A percentile compares a stretch with the other conserved stretches of the same genome.
These are phyloP conservation scores for Nothoprocta perdicaria DNA, from an alignment of 2,113 vertebrate species.

Conservation along the genomic window DNA sequence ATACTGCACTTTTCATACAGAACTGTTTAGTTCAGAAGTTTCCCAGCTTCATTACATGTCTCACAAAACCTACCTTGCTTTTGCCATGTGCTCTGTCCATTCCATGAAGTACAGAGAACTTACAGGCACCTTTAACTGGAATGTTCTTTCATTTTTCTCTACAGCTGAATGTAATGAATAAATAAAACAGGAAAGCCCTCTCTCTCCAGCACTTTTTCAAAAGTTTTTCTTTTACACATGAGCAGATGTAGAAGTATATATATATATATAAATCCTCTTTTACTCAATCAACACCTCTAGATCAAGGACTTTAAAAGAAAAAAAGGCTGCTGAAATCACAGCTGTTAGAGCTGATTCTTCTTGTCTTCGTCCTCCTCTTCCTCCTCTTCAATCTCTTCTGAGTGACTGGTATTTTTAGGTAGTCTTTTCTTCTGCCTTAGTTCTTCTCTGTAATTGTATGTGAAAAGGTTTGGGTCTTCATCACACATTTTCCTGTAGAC, in stretches of 20 bases:
- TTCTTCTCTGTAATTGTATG: conserved; percentile 89
- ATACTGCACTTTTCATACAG: neutral
- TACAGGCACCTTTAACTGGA: neutral
- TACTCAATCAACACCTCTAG: neutral
- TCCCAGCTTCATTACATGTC: neutral
- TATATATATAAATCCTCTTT: neutral
- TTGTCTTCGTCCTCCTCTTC: too few species aligned
- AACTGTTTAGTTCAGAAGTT: neutral
- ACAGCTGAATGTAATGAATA: neutral
- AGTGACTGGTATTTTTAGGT: neutral
- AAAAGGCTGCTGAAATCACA: neutral
- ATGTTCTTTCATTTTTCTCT: neutral
- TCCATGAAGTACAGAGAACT: neutral
- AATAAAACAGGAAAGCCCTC: neutral
- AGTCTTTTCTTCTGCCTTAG: conserved; percentile 72
- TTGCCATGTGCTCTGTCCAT: neutral
- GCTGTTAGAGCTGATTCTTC: neutral
- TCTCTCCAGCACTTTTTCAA: neutral
- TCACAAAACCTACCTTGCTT: neutral
- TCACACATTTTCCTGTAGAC: conserved; percentile 86
- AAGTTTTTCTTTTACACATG: neutral
- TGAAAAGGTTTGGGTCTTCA: conserved; percentile 79
- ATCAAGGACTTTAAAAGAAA: neutral
- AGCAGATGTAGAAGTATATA: neutral
- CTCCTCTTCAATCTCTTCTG: neutral